Evolutionary conservation across 2,113 vertebrate genomes (phyloP), one percentile per base, ranked within the genome.

Genomic region (Cyprinodon brontotheroides): DNA sequence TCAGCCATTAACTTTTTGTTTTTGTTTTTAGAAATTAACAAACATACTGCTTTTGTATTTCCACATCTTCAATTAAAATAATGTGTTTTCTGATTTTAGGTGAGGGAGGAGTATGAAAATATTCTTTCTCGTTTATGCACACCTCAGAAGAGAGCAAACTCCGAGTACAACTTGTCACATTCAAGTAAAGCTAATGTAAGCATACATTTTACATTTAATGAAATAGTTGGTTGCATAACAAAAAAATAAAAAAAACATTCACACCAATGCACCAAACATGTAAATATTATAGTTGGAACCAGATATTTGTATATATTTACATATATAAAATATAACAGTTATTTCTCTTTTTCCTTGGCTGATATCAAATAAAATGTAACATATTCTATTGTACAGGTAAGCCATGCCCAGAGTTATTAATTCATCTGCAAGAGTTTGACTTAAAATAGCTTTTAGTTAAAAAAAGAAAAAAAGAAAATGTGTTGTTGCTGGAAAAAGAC

Each of bases 91-190:
- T 72, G 29, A 11, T 84, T 79, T 4, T 70, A 96, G 96, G 94
- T 96, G 40, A 92, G 95, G 53, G 94, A 94, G 0, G 95, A 96
- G 57, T 97, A 97, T 78, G 63, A 37, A 40, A 92, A 80, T 8
- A 86, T 94, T 84, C 71, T 93, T 48, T 87, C 85, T 38, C 65
- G 72, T 2, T 14, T 85, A 4, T 88, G 82, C 2, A 61, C 82
- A n/a, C 87, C 90, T 48, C 74, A 72, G 20, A 92, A 92, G 87
- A 91, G 75, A 53, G 92, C 67, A 15, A 95, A 96, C 84, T 89
- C 92, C 0, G 94, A 96, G 38, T 95, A 96, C 66, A 88, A 59
- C 66, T 81, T n/a, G 36, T 91, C 89, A 0, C 39, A 85, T 22
- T 80, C 89, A 61, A 92, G 90, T 84, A 94, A 88, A 90, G 73